A percentile compares a stretch with the other conserved stretches of the same genome.
Conservation (phyloP, 2,888 invertebrate species). For the Antheraea yamamai region DNA sequence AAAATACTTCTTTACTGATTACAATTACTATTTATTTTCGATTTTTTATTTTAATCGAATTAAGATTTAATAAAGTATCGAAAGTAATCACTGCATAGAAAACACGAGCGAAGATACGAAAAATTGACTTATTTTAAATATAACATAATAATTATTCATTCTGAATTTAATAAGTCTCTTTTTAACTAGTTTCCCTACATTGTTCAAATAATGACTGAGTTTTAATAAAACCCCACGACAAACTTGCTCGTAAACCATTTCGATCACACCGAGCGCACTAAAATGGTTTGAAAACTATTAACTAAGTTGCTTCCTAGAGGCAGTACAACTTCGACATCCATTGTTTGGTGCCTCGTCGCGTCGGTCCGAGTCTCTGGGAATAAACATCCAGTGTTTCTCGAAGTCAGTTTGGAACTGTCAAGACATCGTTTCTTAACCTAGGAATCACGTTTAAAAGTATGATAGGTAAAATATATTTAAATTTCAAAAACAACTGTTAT, state of each 20-base stretch:
- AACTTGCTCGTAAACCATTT: neutral
- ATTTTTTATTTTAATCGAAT: too few relatives aligned
- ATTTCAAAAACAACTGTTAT: too few relatives aligned
- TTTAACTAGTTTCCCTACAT: neutral
- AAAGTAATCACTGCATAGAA: too few relatives aligned
- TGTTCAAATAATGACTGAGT: neutral
- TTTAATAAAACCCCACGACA: neutral
- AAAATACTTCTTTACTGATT: too few relatives aligned
- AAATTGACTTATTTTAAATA: too few relatives aligned
- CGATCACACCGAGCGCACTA: neutral
- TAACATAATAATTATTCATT: neutral
- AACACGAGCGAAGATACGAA: too few relatives aligned
- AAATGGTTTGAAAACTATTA: neutral
- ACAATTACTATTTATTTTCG: too few relatives aligned
- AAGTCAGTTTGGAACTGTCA: neutral
- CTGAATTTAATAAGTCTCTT: neutral
- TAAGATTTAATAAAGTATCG: too few relatives aligned
- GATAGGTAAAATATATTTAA: too few relatives aligned
- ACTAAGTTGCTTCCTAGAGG: neutral
- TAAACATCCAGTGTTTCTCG: neutral
- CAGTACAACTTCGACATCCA: neutral
- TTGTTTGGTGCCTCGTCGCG: neutral
- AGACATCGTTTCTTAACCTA: neutral
- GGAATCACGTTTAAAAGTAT: too few relatives aligned
- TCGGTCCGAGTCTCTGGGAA: neutral